These are phyloP conservation scores for Chrysomela aeneicollis DNA, from an alignment of 2,888 invertebrate species.

Conservation along the genomic window DNA sequence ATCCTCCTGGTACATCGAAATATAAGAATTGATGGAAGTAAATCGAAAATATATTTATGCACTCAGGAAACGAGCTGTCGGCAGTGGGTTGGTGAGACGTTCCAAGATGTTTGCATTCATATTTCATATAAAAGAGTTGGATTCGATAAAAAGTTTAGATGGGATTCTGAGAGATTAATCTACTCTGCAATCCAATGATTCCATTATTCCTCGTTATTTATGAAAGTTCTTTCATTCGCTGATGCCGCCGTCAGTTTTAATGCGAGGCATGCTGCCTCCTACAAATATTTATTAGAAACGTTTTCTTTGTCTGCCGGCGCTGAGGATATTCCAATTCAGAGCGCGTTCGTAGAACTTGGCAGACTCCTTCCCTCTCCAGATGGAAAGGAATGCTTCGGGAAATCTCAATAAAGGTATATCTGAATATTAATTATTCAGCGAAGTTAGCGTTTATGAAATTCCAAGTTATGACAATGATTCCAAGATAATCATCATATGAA, in stretches of 20 bases:
- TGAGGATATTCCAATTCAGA: constrained; percentile 49
- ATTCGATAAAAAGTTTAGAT: constrained; percentile 18
- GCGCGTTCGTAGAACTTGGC: constrained; percentile 41
- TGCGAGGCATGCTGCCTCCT: constrained; percentile 42
- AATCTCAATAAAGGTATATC: too few species aligned
- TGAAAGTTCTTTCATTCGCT: constrained; percentile 36
- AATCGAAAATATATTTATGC: too few species aligned
- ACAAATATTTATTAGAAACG: constrained; percentile 51
- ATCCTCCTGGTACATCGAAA: too few species aligned
- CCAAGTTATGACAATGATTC: too few species aligned
- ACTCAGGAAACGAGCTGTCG: too few species aligned
- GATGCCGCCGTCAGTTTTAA: constrained; percentile 41
- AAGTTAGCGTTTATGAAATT: too few species aligned
- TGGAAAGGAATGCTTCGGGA: neutral
- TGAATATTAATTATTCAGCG: too few species aligned
- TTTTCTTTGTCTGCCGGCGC: constrained; percentile 48
- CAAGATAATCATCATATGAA: too few species aligned
- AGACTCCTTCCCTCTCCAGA: constrained; percentile 22
- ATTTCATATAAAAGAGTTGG: constrained; percentile 6
- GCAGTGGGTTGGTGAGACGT: neutral
- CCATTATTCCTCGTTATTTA: constrained; percentile 43
- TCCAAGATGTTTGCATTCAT: neutral
- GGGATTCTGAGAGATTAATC: constrained; percentile 28
- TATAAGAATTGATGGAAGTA: too few species aligned
- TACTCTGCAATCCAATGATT: constrained; percentile 43